Evolutionary conservation across 2,888 invertebrate genomes (phyloP), one percentile per base, ranked within the genome.

Genomic region (Argynnis bischoffii): DNA sequence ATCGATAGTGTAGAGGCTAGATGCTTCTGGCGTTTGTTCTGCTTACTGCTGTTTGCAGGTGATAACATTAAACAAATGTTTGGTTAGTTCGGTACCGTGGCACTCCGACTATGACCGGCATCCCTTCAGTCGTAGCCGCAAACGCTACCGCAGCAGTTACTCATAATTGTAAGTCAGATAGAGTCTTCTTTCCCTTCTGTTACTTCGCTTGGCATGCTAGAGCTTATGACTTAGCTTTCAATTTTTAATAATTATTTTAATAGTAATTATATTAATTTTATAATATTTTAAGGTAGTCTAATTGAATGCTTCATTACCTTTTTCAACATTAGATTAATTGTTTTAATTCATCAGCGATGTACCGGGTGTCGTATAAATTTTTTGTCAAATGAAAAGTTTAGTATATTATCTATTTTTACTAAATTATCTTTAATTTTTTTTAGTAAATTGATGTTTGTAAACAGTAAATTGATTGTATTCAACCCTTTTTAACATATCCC

Each of bases 21-120:
- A 80, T 76, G 89, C 89, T 89, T 89, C 79, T 82, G 79, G 87
- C 88, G 84, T 86, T 85, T 86, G 84, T 83, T 89, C 80, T 84
- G 89, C 90, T 90, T 88, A 80, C 79, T 82, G 87, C 88, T 87
- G 83, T 87, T 90, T 90, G 82, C 91, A 92, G 90, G 90, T 91
- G 91, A 92, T 92, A 91, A 92, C 88, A 92, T 89, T 80, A 91
- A 91, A 87, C 86, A 88, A 91, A 91, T 92, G 89, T 92, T 92
- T 90, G 87, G 85, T 89, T 93, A 93, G 93, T 92, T 89, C 92
- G 92, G 76, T 92, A 93, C 86, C 89, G 90, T 75, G 90, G 87
- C 77, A 81, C 90, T 74, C 82, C 85, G 70, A 78, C 80, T 74
- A 77, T 83, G 79, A 76, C 78, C 78, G 82, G 79, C 78, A 76